Evolutionary conservation across 1,140 invertebrate species (phyloP), one percentile per base, ranked within the genome.

Genomic region (Tetramorium alpestre): DNA sequence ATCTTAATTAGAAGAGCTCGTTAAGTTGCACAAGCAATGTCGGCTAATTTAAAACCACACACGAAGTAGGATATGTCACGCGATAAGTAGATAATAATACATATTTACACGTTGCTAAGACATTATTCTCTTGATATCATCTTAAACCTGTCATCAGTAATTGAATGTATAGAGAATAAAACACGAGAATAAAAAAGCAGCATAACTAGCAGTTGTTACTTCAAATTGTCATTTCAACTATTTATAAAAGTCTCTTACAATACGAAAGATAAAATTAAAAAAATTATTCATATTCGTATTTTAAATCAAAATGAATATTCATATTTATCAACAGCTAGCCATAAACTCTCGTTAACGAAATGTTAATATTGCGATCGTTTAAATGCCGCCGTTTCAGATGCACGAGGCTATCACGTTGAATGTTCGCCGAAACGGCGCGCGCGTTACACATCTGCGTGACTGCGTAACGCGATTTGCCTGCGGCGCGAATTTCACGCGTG

Each of bases 1-100:
- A 64, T 85, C 82, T 78, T 78, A 85, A 85, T 85, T 85, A 85
- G 33, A 44, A 10, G 2, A 44, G 33, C 73, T 78, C 47, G 47
- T 78, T 78, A 78, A 62, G 33, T 76, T 49, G n/a, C 41, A 3
- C 76, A 41, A 13, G 28, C 33, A 47, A 51, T 38, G 60, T 51
- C 33, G 33, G 22, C 28, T 85, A 78, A 78, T 78, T 76, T 78
- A 64, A 85, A 78, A 64, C 18, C 33, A 62, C 54, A 33, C 38
- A 33, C 58, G 18, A 22, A 60, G 38, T 47, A 18, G n/a, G 10
- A 22, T 6, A 47, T 33, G 18, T 81, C 77, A 28, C 47, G 18
- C 54, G 69, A 73, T 28, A 75, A 60, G n/a, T 73, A 38, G 69
- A 73, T 75, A 60, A 73, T 73, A 33, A 82, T 28, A 67, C 13